Evolutionary conservation across 2,888 invertebrate species (phyloP), one percentile per base, ranked within the genome.

Genomic region (Lithophane leautieri): DNA sequence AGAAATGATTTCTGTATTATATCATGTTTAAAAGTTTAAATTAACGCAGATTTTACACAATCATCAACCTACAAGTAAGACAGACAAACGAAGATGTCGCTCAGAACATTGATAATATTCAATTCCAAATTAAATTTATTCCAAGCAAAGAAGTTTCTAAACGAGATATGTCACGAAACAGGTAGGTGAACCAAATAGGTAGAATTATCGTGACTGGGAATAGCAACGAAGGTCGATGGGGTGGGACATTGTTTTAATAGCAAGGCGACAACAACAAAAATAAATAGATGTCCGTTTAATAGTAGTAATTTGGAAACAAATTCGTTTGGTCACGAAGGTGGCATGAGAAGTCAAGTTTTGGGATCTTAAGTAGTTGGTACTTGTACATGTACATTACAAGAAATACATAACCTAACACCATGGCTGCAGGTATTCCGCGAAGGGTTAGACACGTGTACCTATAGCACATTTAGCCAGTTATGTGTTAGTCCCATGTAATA

Each of bases 251-350:
- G 65, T 76, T 79, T 83, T 86, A 80, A 78, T 70, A 70, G 71
- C 63, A 70, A 76, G 73, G 73, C 54, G 73, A 76, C 76, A 73
- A 73, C 75, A 74, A 25, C 70, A 52, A 69, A 82, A 84, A 79
- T 78, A 79, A 73, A 74, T 69, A 81, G 70, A 50, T 70, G 65
- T 52, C 69, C 40, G 28, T 66, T 72, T 84, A 86, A 86, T 82
- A 54, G 65, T 76, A 12, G 76, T 62, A 58, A 78, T 87, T 86
- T 78, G 61, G 74, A 60, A 58, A 73, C 42, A 73, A 87, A 86
- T 86, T 65, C 73, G 28, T 77, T 78, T 76, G 25, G 69, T 78
- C 86, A 86, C 85, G 85, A 72, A 83, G 62, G 52, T 54, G 8
- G 65, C 40, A 73, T 74, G 47, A 69, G 47, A 58, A 54, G 44